Evolutionary conservation across 2,113 vertebrate genomes (phyloP).

Genomic region (Hymenochirus boettgeri): DNA sequence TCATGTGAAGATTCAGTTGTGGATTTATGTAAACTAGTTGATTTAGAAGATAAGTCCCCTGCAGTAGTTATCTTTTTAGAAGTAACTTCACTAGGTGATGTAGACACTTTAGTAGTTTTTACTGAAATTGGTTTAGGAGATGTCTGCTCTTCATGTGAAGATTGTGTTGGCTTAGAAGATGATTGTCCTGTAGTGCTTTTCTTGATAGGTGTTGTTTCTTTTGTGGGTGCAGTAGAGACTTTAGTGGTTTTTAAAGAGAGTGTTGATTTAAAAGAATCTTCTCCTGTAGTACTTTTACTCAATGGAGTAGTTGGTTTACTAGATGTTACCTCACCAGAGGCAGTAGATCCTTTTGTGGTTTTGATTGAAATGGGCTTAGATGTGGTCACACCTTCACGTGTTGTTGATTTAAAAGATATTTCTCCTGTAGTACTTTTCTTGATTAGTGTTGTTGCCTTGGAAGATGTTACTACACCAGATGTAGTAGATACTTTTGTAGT

Average conservation of each 20-base stretch:
- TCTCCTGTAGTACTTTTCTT: background rate
- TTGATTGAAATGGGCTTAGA: background rate
- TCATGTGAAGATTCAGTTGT: background rate
- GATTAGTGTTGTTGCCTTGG: background rate
- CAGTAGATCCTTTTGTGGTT: background rate
- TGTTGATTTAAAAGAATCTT: background rate
- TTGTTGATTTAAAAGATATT: too few species aligned
- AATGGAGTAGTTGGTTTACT: background rate
- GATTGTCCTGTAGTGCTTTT: background rate
- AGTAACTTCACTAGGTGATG: background rate
- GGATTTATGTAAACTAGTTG: background rate
- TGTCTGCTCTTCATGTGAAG: background rate
- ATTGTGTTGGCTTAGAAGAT: background rate
- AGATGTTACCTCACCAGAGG: constrained; percentile 1
- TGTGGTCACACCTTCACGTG: too few species aligned
- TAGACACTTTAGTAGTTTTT: background rate
- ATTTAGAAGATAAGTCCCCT: background rate
- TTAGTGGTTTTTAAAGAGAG: background rate
- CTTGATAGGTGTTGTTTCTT: background rate
- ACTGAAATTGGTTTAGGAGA: background rate
- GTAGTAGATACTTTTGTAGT: too few species aligned
- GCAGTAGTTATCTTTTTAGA: background rate
- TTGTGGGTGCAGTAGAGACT: background rate
- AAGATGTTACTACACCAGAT: background rate
- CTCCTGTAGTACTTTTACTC: too few species aligned